Percentiles rank a stretch among this genome's conserved stretches.
These are phyloP conservation scores for Salmo trutta DNA, from an alignment of 2,797 vertebrate genomes.

Conservation along the genomic window DNA sequence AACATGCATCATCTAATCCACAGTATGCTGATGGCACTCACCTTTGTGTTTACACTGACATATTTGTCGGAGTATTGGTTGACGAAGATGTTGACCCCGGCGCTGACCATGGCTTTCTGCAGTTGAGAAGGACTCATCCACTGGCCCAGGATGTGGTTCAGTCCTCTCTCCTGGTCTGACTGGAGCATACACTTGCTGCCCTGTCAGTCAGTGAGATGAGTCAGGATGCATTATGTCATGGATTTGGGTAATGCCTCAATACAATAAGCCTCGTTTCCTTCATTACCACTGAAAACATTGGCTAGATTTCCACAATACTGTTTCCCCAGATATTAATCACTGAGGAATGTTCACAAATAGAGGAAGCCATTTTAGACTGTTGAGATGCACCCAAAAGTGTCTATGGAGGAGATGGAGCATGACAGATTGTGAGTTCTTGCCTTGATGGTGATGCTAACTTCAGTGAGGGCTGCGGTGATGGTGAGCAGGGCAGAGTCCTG, in stretches of 20 bases:
- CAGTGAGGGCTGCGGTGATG: constrained; percentile 71
- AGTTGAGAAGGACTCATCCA: constrained; percentile 80
- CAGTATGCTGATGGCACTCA: constrained; percentile 34
- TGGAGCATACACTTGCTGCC: constrained; percentile 81
- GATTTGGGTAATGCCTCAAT: too few species aligned
- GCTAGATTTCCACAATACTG: neutral
- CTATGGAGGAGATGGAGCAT: neutral
- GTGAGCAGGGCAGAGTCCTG: constrained; percentile 72
- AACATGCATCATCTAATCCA: too few species aligned
- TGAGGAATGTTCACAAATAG: neutral
- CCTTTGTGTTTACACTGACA: constrained; percentile 76
- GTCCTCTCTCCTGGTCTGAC: constrained; percentile 43
- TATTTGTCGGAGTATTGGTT: constrained; percentile 78
- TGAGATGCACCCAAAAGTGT: neutral
- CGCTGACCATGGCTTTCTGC: constrained; percentile 72
- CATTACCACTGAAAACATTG: neutral
- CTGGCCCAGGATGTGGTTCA: constrained; percentile 72
- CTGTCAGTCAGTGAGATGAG: constrained; percentile 64
- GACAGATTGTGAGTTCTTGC: constrained; percentile 53
- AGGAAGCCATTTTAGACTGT: neutral
- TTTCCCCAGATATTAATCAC: neutral
- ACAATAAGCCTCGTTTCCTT: neutral
- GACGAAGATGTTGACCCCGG: constrained; percentile 89
- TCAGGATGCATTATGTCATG: neutral
- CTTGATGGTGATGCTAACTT: constrained; percentile 83